Percentiles rank a stretch among this genome's conserved stretches.
These are phyloP conservation scores for Teleopsis dalmanni DNA, from an alignment of 1,140 invertebrate genomes.

Conservation along the genomic window DNA sequence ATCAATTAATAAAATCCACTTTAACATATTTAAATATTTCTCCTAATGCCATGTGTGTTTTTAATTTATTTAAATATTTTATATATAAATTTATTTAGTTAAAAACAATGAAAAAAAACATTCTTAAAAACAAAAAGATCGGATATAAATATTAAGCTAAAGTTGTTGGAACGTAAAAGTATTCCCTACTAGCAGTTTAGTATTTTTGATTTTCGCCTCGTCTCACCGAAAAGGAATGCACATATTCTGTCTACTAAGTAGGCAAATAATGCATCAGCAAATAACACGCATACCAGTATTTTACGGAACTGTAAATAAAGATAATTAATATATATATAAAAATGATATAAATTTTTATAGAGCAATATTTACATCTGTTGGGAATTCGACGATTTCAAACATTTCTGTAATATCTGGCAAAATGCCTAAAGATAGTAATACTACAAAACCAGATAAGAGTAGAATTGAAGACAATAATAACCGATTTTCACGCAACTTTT, in stretches of 20 bases:
- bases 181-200: conserved; percentile 21
- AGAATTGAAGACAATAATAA: conserved; percentile 84
- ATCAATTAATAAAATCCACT: no score
- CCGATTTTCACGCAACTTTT: conserved; percentile 86
- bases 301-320: conserved; percentile 72
- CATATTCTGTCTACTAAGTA: conserved; percentile 77
- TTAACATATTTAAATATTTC: no score
- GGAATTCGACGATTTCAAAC: conserved; percentile 88
- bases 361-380: conserved; percentile 60
- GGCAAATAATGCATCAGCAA: conserved; percentile 74
- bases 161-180: conserved; percentile 1
- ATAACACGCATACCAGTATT: conserved; percentile 67
- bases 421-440: conserved; percentile 67
- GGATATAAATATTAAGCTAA: conserved; percentile 16
- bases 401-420: conserved; percentile 69
- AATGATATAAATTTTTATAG: not conserved
- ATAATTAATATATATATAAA: conserved; percentile 19
- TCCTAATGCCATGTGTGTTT: no score
- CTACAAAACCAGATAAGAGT: conserved; percentile 62
- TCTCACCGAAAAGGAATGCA: conserved; percentile 76
- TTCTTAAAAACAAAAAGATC: conserved; percentile 32
- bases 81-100: no score
- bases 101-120: no score
- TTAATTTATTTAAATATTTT: no score
- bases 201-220: conserved; percentile 33